Base-by-base conservation (phyloP, 2,888 invertebrate species). In the Zhuqinia jingwanae region DNA sequence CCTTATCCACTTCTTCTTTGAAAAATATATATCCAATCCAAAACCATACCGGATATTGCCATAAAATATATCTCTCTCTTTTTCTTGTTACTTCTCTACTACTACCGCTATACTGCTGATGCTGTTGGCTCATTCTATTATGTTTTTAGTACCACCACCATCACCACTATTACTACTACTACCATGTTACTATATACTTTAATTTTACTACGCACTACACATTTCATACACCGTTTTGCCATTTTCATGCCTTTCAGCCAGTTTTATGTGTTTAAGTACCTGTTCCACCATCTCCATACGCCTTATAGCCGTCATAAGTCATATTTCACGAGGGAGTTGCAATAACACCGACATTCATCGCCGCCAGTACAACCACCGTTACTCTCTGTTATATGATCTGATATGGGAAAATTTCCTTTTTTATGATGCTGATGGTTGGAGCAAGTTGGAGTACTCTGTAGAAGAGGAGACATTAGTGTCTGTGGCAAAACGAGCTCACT, bases 291-390 rank as follows among this genome's bases (percentile, higher is more conserved):
- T 78, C 85, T 42, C 27, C 68, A 22, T 30, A 70, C 85, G 20
- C 27, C 68, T 42, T 30, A 70, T 56, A 78, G 77, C 60, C 30
- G 70, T 36, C 83, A 76, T 80, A 78, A 79, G 63, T 85, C 85
- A 75, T 78, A 78, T 79, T 78, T 80, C 79, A 79, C 79, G 53
- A 75, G 85, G 79, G 85, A 85, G 79, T 79, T 79, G 81, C 81
- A 81, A 81, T 81, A 68, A 68, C 81, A 73, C 60, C 36, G 60
- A 77, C 80, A 60, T 73, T 27, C 70, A 70, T 45, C 80, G 27
- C 53, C 75, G 30, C 47, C 22, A 53, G 36, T 30, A 76, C 50
- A 45, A 27, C 50, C 53, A 11, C 53, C 68, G 50, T 47, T 27
- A 50, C 50, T 70, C 36, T 8, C 36, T 27, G 78, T 60, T 30